A percentile compares a stretch with the other conserved stretches of the same genome.
phyloP scores from a whole-genome alignment of 64 coral and sea anemone species.

The Stichodactyla mertensii region DNA sequence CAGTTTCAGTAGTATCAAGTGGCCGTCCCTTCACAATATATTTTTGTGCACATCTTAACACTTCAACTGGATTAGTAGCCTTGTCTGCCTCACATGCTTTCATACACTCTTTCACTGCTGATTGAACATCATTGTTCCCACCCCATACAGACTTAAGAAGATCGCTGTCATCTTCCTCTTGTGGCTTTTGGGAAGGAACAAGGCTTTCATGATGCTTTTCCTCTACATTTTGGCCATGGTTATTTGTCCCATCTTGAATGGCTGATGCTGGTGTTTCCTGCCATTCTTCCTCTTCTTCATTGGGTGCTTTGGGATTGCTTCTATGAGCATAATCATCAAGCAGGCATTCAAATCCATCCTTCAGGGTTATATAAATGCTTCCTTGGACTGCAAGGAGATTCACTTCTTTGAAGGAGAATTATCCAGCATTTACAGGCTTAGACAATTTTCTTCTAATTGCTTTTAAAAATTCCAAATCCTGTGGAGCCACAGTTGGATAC shows the following conservation, averaged over 20 bases:
- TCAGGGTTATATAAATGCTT: not conserved
- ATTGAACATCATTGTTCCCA: conserved; percentile 24
- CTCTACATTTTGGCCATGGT: conserved; percentile 3
- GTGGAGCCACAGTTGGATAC: not conserved
- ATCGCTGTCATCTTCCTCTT: conserved; percentile 2
- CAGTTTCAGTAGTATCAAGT: conserved; percentile 14
- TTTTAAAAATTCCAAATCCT: conserved; percentile 28
- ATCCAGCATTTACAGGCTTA: conserved; percentile 32
- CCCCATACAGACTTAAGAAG: conserved; percentile 6
- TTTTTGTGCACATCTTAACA: conserved; percentile 17
- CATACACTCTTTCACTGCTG: conserved; percentile 23
- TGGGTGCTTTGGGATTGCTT: not conserved
- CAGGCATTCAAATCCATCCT: not conserved
- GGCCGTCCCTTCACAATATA: conserved; percentile 18
- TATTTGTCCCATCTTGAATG: not conserved
- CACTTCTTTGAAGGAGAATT: conserved; percentile 19
- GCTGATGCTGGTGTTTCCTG: not conserved
- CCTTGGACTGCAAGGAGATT: conserved; percentile 15
- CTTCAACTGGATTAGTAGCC: not conserved
- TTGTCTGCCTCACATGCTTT: conserved; percentile 26
- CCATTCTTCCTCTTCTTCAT: not conserved
- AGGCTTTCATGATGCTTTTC: not conserved
- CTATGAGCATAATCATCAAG: not conserved
- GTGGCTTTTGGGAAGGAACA: not conserved
- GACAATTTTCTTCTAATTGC: conserved; percentile 11